Percentiles rank a stretch among this genome's conserved stretches.
phyloP scores from a whole-genome alignment of 2,113 vertebrate genomes.

The Cranoglanis bouderius region DNA sequence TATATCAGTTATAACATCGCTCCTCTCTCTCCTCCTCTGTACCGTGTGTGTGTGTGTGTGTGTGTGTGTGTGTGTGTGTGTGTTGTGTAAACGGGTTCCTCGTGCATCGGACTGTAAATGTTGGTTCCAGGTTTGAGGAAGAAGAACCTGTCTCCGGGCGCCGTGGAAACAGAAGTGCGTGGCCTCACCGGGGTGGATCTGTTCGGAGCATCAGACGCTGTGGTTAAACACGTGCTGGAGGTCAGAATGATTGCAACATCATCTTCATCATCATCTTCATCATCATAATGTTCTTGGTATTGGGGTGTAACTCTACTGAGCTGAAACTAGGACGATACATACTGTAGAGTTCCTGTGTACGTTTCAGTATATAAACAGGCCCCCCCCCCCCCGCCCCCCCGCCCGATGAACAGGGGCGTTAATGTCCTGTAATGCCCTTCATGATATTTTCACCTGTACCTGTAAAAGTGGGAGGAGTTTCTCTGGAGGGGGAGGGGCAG shows the following conservation, averaged over 20 bases:
- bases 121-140: conserved; percentile 87
- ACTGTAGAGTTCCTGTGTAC: not conserved
- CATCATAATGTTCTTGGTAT: not conserved
- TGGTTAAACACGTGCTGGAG: conserved; percentile 96
- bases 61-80: conserved; percentile 46
- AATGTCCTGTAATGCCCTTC: not conserved
- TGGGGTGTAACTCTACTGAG: not conserved
- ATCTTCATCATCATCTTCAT: not conserved
- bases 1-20: conserved; percentile 15
- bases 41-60: conserved; percentile 8
- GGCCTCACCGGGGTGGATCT: conserved; percentile 92
- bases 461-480: not conserved
- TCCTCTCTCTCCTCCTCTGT: conserved; percentile 27
- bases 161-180: conserved; percentile 89
- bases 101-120: conserved; percentile 59
- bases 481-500: not conserved
- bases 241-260: conserved; percentile 60
- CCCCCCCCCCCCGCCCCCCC: not conserved
- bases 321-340: not conserved
- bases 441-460: not conserved
- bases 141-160: conserved; percentile 94
- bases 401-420: no score
- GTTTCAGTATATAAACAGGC: not conserved
- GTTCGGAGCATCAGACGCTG: conserved; percentile 91
- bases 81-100: conserved; percentile 55